A percentile compares a stretch with the other conserved stretches of the same genome.
These are phyloP conservation scores for Gonocerus acuteangulatus DNA, from an alignment of 2,888 invertebrate species.

Conservation along the genomic window DNA sequence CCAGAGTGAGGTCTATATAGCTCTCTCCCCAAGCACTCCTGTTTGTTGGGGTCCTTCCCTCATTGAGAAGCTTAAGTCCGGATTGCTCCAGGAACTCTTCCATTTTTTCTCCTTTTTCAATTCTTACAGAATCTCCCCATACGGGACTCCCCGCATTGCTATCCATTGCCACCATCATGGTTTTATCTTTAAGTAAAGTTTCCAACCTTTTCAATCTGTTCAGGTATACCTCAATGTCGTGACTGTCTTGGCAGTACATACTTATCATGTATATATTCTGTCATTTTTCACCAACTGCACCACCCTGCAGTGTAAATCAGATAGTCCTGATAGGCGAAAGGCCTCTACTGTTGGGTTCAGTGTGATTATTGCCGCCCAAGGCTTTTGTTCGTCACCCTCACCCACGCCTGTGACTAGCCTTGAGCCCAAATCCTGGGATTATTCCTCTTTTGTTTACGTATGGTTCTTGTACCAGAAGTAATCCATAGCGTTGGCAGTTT, in stretches of 20 bases:
- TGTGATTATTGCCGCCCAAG: not conserved
- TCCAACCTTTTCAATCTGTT: not conserved
- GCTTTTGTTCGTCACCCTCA: not conserved
- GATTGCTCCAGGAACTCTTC: not conserved
- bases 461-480: not conserved
- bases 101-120: not conserved
- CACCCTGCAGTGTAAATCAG: not conserved
- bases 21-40: not conserved
- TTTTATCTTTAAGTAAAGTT: not conserved
- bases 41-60: not conserved
- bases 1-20: not conserved
- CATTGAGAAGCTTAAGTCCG: not conserved
- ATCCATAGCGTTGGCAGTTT: not conserved
- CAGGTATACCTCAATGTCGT: not conserved
- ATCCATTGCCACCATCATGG: not conserved
- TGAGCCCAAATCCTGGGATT: not conserved
- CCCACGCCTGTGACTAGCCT: not conserved
- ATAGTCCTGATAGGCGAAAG: not conserved
- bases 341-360: not conserved
- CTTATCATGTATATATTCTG: not conserved
- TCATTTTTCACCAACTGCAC: not conserved
- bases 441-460: not conserved
- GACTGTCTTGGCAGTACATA: not conserved
- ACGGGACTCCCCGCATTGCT: not conserved
- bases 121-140: not conserved